Conservation (phyloP, 2,113 vertebrate genomes). For the Lamprologus lemairii region DNA sequence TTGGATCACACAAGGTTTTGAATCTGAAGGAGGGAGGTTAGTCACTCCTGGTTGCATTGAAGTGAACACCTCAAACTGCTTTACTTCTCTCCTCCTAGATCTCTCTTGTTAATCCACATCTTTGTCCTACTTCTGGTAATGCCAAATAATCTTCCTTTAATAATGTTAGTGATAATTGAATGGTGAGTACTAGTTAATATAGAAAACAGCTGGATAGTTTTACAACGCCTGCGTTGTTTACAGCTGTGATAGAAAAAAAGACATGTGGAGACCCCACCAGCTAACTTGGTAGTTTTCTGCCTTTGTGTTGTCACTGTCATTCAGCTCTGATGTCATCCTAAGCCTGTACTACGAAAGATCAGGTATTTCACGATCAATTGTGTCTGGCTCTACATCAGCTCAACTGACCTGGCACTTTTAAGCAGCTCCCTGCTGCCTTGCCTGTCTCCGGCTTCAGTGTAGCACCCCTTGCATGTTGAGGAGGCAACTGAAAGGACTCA, state of each 20-base stretch:
- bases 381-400: conserved; percentile 9
- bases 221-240: conserved; percentile 37
- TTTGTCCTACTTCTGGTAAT: not conserved
- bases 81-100: not conserved
- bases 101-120: not conserved
- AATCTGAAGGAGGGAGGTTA: not conserved
- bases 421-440: conserved; percentile 11
- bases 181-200: not conserved
- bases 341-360: not conserved
- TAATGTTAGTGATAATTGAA: not conserved
- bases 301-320: not conserved
- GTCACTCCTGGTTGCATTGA: not conserved
- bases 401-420: not conserved
- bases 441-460: conserved; percentile 32
- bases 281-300: not conserved
- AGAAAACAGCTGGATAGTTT: conserved; percentile 12
- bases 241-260: conserved; percentile 6
- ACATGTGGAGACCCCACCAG: not conserved
- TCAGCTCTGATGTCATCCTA: not conserved
- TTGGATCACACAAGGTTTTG: not conserved
- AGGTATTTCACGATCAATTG: not conserved
- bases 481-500: conserved; percentile 42
- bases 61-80: not conserved
- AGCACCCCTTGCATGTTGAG: not conserved
- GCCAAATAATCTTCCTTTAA: not conserved